These are phyloP conservation scores for Spatula versicolor DNA, from an alignment of 2,797 vertebrate species.

Conservation along the genomic window DNA sequence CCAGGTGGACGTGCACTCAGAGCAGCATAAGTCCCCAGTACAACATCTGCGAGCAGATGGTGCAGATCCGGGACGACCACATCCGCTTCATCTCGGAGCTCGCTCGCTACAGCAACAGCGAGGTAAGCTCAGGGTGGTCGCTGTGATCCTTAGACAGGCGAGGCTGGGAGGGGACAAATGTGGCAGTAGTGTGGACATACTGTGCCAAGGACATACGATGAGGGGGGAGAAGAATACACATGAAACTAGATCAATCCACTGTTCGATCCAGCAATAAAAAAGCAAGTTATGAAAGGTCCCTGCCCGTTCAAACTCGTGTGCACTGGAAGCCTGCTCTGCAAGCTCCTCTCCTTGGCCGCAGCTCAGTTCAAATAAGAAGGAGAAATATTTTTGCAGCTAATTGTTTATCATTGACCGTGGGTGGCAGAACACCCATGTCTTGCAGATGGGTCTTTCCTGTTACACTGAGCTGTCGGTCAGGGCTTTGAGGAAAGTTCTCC, in stretches of 20 bases:
- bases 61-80: slow-evolving; percentile 98
- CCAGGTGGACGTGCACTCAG: slow-evolving; percentile 98
- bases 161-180: not conserved
- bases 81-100: slow-evolving; percentile 99
- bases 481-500: not conserved
- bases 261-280: not conserved
- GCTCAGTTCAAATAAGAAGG: not conserved
- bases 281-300: not conserved
- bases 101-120: slow-evolving; percentile 96
- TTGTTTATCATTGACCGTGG: not conserved
- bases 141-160: accelerated
- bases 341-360: not conserved
- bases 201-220: accelerated
- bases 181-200: not conserved
- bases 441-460: not conserved
- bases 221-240: not conserved
- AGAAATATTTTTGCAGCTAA: not conserved
- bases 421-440: not conserved
- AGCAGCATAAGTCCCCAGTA: slow-evolving; percentile 99
- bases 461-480: not conserved
- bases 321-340: not conserved
- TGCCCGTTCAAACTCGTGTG: not conserved
- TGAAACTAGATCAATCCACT: not conserved
- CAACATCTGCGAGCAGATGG: slow-evolving; percentile 99
- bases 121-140: slow-evolving; percentile 68